These are phyloP conservation scores for Anoplophora glabripennis DNA, from an alignment of 1,140 invertebrate genomes.

Conservation along the genomic window DNA sequence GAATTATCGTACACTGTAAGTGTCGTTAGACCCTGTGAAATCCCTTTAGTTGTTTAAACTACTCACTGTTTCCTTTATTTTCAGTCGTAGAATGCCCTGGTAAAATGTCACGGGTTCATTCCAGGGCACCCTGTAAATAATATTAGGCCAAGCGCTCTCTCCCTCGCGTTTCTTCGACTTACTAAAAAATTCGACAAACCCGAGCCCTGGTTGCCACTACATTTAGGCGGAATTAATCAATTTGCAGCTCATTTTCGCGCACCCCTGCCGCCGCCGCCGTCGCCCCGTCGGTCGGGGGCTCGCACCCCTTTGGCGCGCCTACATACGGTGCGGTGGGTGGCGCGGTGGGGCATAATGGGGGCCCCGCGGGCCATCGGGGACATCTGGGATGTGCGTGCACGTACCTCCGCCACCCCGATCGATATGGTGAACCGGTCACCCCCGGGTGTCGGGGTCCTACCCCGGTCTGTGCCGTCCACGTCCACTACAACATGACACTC, in stretches of 20 bases:
- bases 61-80: too few relatives aligned
- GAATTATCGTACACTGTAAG: too few relatives aligned
- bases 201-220: too few relatives aligned
- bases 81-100: too few relatives aligned
- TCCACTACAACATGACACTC: background rate
- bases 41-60: too few relatives aligned
- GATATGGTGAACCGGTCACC: conserved; percentile 12
- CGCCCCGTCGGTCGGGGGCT: background rate
- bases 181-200: too few relatives aligned
- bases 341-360: background rate
- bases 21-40: too few relatives aligned
- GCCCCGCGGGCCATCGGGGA: conserved; percentile 4
- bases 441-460: background rate
- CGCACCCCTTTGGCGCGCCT: background rate
- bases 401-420: conserved; percentile 22
- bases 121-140: too few relatives aligned
- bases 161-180: too few relatives aligned
- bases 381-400: conserved; percentile 24
- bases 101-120: too few relatives aligned
- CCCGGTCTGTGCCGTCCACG: background rate
- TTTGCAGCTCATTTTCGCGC: background rate
- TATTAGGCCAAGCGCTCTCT: too few relatives aligned
- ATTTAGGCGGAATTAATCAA: background rate
- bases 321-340: background rate
- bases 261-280: background rate